Conservation (phyloP, 2,797 vertebrate species). For the Selene dorsalis region DNA sequence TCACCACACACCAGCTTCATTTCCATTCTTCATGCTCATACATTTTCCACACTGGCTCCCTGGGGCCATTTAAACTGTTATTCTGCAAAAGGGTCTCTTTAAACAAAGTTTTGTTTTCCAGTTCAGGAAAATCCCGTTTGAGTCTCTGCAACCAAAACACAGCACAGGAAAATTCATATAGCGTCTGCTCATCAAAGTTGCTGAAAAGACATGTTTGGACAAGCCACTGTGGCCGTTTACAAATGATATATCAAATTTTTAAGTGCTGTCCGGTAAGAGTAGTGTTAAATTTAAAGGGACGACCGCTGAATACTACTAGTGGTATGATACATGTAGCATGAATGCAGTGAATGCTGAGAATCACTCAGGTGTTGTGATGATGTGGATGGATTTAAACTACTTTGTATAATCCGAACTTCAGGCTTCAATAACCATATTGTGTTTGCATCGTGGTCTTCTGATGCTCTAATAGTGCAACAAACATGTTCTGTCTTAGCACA, state of each 20-base stretch:
- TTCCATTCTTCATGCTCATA: constrained; percentile 53
- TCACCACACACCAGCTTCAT: constrained; percentile 51
- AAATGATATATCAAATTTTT: constrained; percentile 18
- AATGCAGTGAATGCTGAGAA: constrained; percentile 63
- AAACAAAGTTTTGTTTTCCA: constrained; percentile 63
- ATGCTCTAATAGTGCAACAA: constrained; percentile 52
- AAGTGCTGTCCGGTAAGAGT: constrained; percentile 1
- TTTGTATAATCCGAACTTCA: constrained; percentile 19
- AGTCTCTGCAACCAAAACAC: constrained; percentile 41
- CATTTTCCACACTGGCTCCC: constrained; percentile 61
- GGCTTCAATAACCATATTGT: constrained; percentile 62
- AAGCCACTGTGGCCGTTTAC: constrained; percentile 17
- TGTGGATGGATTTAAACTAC: constrained; percentile 53
- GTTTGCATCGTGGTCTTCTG: constrained; percentile 50
- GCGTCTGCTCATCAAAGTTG: constrained; percentile 22
- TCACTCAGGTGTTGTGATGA: constrained; percentile 62
- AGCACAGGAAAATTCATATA: constrained; percentile 43
- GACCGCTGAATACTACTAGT: neutral
- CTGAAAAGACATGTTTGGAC: constrained; percentile 49
- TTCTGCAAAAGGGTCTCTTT: constrained; percentile 30
- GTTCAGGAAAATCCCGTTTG: constrained; percentile 54
- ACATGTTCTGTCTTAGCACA: neutral
- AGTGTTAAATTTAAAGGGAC: constrained; percentile 19
- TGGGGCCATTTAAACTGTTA: constrained; percentile 50
- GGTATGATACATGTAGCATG: constrained; percentile 56